Evolutionary conservation across 2,888 invertebrate genomes (phyloP).

Genomic region (Calameuta pallipes): DNA sequence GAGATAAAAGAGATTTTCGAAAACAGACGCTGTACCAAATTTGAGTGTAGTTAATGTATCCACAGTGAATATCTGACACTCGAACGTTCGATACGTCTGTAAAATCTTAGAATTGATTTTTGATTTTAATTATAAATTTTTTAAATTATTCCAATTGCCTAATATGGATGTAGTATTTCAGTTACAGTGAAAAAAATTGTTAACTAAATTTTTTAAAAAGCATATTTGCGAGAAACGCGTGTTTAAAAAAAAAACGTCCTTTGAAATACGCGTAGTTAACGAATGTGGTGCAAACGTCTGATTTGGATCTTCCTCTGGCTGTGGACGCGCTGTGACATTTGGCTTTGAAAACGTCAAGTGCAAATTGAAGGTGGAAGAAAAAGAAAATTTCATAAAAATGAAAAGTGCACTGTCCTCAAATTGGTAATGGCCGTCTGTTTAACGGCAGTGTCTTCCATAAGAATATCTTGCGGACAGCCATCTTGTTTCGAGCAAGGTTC

Average conservation of each 20-base stretch:
- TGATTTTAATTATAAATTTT: not conserved
- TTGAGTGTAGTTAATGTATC: not conserved
- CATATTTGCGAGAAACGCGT: not conserved
- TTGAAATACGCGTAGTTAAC: conserved; percentile 14
- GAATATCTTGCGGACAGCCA: conserved; percentile 23
- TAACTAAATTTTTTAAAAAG: not conserved
- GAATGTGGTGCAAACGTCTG: conserved; percentile 53
- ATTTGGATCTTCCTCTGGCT: conserved; percentile 54
- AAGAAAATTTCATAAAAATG: not conserved
- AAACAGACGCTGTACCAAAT: not conserved
- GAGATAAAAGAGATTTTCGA: not conserved
- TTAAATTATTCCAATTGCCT: not conserved
- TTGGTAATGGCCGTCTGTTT: not conserved
- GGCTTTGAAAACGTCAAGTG: conserved; percentile 19
- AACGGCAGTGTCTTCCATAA: conserved; percentile 17
- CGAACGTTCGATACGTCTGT: not conserved
- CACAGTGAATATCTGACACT: not conserved
- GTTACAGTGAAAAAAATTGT: not conserved
- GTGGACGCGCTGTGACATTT: conserved; percentile 52
- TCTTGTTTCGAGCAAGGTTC: conserved; percentile 28
- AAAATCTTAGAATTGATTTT: not conserved
- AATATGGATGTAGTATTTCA: not conserved
- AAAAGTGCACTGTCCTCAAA: not conserved
- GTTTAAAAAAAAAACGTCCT: not conserved
- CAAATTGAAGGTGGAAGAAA: not conserved